These are phyloP conservation scores for Heliconius hortense DNA, from an alignment of 2,888 invertebrate genomes.

Conservation along the genomic window DNA sequence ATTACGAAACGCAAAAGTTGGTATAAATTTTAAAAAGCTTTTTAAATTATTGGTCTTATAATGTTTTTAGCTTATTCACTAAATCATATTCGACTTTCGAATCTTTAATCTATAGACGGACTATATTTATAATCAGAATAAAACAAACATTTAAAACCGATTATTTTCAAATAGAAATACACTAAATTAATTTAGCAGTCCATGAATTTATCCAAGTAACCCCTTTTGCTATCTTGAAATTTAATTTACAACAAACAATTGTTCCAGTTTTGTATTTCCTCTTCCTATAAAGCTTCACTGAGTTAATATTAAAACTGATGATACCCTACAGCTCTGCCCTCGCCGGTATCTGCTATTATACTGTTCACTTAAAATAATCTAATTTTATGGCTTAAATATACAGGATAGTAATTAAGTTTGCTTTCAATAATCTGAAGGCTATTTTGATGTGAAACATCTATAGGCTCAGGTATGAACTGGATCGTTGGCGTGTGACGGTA, in stretches of 20 bases:
- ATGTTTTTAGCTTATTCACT: background rate
- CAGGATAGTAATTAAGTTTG: background rate
- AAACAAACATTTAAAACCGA: constrained; percentile 1
- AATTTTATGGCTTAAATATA: background rate
- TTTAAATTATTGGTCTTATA: background rate
- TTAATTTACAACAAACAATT: constrained; percentile 26
- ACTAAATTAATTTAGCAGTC: constrained; percentile 7
- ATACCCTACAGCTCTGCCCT: background rate
- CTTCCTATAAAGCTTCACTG: constrained; percentile 3
- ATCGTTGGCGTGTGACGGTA: too few relatives aligned
- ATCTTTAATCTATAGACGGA: background rate
- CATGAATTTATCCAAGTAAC: constrained; percentile 15
- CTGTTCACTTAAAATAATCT: constrained; percentile 12
- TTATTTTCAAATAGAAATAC: constrained; percentile 11
- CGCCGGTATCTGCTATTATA: background rate
- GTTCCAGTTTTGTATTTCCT: constrained; percentile 9
- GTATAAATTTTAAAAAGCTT: background rate
- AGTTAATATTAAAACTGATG: constrained; percentile 4
- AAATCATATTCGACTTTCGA: background rate
- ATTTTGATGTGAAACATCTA: background rate
- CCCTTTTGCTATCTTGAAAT: constrained; percentile 28
- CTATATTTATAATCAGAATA: background rate
- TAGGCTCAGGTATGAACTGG: too few relatives aligned
- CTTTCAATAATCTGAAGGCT: background rate
- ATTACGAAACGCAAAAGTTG: background rate